These are phyloP conservation scores for Peromyscus nudipes DNA, from an alignment of 2,797 vertebrate species.

Conservation along the genomic window DNA sequence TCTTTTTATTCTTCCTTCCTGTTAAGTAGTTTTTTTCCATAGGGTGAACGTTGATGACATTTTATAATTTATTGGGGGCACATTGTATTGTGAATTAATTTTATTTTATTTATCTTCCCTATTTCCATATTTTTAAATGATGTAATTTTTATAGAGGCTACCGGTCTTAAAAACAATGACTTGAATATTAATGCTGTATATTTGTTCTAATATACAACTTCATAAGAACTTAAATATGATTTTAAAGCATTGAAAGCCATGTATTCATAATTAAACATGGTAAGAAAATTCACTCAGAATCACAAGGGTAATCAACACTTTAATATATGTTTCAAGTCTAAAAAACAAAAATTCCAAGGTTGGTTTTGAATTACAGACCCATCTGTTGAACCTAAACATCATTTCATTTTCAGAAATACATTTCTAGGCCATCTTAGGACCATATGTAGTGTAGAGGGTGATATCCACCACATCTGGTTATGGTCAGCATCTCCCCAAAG, in stretches of 20 bases:
- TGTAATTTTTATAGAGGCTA: background rate
- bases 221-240: constrained; percentile 52
- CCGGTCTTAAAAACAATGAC: background rate
- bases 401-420: constrained; percentile 63
- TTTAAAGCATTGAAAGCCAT: background rate
- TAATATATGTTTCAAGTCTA: constrained; percentile 41
- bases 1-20: constrained; percentile 2
- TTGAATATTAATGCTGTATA: constrained; percentile 4
- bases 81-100: background rate
- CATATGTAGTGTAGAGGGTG: background rate
- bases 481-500: constrained; percentile 40
- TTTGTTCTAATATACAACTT: constrained; percentile 47
- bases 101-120: background rate
- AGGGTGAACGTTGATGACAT: constrained; percentile 5
- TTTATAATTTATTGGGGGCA: background rate
- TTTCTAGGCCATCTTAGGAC: constrained; percentile 49
- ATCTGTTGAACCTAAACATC: constrained; percentile 60
- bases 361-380: constrained; percentile 58
- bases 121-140: background rate
- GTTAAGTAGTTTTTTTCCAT: constrained; percentile 13
- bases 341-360: background rate
- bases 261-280: constrained; percentile 28
- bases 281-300: constrained; percentile 53
- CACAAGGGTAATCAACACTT: constrained; percentile 37
- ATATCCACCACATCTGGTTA: background rate